A percentile compares a stretch with the other conserved stretches of the same genome.
Conservation (phyloP, 2,888 invertebrate species). For the Drosophila flavopinicola region DNA sequence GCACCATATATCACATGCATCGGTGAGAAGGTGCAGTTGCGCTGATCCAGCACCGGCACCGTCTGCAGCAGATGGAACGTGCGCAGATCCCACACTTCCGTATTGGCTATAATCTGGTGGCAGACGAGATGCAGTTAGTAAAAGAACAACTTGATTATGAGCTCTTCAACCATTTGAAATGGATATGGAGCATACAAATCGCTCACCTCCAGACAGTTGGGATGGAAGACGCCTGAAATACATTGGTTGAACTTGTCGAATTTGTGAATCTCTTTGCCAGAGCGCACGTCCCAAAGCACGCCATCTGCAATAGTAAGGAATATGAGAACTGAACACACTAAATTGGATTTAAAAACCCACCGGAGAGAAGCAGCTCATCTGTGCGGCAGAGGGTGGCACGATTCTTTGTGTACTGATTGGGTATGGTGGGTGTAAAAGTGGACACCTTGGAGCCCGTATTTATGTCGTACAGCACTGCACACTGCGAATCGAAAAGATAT, state of each 20-base stretch:
- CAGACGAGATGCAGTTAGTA: background rate
- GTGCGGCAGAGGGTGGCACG: conserved; percentile 96
- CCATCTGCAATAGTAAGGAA: conserved; percentile 88
- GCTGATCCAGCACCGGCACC: conserved; percentile 96
- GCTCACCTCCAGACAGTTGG: conserved; percentile 94
- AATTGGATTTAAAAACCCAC: conserved; percentile 73
- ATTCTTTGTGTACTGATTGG: conserved; percentile 97
- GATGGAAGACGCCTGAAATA: conserved; percentile 97
- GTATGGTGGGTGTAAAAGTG: conserved; percentile 91
- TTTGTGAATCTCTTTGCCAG: conserved; percentile 95
- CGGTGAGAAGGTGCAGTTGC: conserved; percentile 93
- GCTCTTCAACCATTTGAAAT: background rate
- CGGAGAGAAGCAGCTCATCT: conserved; percentile 96
- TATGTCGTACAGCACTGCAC: conserved; percentile 91
- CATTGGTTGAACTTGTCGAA: conserved; percentile 98
- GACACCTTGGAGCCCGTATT: conserved; percentile 90
- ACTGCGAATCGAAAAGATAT: conserved; percentile 67
- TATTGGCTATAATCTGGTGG: conserved; percentile 94
- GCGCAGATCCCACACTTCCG: conserved; percentile 99
- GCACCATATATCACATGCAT: conserved; percentile 95
- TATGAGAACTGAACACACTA: background rate
- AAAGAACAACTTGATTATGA: background rate
- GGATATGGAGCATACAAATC: background rate
- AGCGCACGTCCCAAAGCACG: conserved; percentile 96
- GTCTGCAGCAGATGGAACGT: conserved; percentile 97